A percentile compares a stretch with the other conserved stretches of the same genome.
Evolutionary conservation across 1,140 invertebrate genomes (phyloP).

Genomic region (Rhyzopertha dominica): DNA sequence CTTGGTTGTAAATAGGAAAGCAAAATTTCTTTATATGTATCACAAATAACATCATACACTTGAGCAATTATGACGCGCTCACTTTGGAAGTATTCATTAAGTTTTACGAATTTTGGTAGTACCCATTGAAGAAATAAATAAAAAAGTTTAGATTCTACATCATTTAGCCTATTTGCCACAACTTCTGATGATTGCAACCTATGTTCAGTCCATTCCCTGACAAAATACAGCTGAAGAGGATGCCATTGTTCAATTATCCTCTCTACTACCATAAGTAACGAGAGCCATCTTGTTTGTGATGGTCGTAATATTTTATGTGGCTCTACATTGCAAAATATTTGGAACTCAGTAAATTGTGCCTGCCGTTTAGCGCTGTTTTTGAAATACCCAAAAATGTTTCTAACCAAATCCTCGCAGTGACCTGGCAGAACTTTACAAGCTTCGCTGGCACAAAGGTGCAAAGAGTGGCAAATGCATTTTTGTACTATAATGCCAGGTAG

Average conservation of each 20-base stretch:
- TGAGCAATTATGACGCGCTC: conserved; percentile 11
- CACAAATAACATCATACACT: conserved; percentile 5
- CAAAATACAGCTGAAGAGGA: conserved; percentile 15
- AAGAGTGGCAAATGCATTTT: conserved; percentile 44
- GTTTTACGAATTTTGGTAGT: conserved; percentile 10
- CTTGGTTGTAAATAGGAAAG: conserved; percentile 5
- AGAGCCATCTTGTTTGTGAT: conserved; percentile 20
- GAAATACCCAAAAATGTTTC: conserved; percentile 36
- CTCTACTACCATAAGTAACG: conserved; percentile 8
- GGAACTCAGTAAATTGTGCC: conserved; percentile 6
- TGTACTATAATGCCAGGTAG: conserved; percentile 36
- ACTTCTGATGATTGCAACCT: conserved; percentile 5
- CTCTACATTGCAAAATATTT: conserved; percentile 10
- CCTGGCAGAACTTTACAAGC: conserved; percentile 41
- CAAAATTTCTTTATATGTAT: conserved; percentile 7
- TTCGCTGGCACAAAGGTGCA: conserved; percentile 38
- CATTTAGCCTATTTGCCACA: conserved; percentile 2
- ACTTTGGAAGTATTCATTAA: conserved; percentile 17
- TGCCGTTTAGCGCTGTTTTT: conserved; percentile 36
- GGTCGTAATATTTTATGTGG: conserved; percentile 16
- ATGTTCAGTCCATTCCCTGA: neutral
- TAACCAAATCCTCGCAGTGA: conserved; percentile 32
- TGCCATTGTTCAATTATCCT: conserved; percentile 16
- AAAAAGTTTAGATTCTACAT: conserved; percentile 6
- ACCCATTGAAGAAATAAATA: conserved; percentile 13